Percentiles rank a stretch among this genome's conserved stretches.
Evolutionary conservation across 2,888 invertebrate species (phyloP).

Genomic region (Campopleginae sp.): DNA sequence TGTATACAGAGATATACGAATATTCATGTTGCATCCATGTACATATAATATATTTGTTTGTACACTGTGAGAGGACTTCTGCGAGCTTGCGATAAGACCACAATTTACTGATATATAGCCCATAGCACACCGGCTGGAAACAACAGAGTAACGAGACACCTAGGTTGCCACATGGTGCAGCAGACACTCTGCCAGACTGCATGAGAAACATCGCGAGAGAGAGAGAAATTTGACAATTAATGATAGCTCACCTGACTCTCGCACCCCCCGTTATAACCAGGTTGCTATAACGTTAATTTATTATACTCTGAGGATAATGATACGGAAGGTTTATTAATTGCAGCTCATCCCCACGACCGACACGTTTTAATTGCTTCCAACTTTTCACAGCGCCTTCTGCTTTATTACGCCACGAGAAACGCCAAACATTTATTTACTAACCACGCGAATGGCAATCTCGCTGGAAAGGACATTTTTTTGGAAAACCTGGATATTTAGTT

Average conservation of each 20-base stretch:
- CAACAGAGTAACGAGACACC: conserved; percentile 62
- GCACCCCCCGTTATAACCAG: conserved; percentile 49
- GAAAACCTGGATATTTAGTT: too few relatives aligned
- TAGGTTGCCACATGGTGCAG: conserved; percentile 60
- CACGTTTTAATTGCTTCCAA: conserved; percentile 51
- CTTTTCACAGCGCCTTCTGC: conserved; percentile 19
- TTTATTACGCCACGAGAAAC: conserved; percentile 8
- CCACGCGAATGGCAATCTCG: neutral
- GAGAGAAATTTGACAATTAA: conserved; percentile 65
- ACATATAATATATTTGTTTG: conserved; percentile 10
- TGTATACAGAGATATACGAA: conserved; percentile 2
- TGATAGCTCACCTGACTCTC: conserved; percentile 66
- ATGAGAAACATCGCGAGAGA: neutral
- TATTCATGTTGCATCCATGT: neutral
- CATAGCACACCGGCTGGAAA: conserved; percentile 41
- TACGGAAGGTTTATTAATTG: conserved; percentile 37
- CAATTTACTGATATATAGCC: conserved; percentile 48
- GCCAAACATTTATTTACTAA: neutral
- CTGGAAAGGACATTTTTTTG: too few relatives aligned
- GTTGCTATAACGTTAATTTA: conserved; percentile 64
- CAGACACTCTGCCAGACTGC: conserved; percentile 45
- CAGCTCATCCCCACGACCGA: neutral
- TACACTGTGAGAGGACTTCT: conserved; percentile 53
- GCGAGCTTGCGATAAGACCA: conserved; percentile 61
- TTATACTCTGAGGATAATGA: conserved; percentile 41